Conservation (phyloP, 2,797 vertebrate species). For the Onychomys torridus region DNA sequence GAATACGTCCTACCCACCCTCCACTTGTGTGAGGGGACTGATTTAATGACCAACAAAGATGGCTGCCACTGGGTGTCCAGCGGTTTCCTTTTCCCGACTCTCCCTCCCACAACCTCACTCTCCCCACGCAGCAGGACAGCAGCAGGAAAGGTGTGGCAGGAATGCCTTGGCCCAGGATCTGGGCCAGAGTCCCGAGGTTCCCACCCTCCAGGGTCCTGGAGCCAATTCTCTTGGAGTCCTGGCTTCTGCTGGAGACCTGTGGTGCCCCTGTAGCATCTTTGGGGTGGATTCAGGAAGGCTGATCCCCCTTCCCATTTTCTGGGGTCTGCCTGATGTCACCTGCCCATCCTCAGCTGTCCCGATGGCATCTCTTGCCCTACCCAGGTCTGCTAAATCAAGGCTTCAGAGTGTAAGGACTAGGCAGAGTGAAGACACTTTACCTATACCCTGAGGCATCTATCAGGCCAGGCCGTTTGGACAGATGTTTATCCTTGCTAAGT, state of each 20-base stretch:
- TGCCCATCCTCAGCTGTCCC: neutral
- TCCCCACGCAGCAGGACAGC: neutral
- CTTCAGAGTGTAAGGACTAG: neutral
- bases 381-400: neutral
- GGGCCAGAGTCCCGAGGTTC: slow-evolving; percentile 22
- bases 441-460: neutral
- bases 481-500: neutral
- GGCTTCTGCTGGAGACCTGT: neutral
- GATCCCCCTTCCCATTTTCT: neutral
- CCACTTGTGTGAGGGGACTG: neutral
- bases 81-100: slow-evolving; percentile 64
- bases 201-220: neutral
- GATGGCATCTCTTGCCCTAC: neutral
- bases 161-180: slow-evolving; percentile 34
- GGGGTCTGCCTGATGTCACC: neutral
- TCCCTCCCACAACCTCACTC: slow-evolving; percentile 49
- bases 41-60: neutral
- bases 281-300: neutral
- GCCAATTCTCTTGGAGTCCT: neutral
- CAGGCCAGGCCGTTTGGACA: neutral
- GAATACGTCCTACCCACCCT: neutral
- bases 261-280: neutral
- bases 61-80: neutral
- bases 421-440: neutral
- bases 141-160: slow-evolving; percentile 80